These are phyloP conservation scores for Antennarius maculatus DNA, from an alignment of 2,797 vertebrate species.

Conservation along the genomic window DNA sequence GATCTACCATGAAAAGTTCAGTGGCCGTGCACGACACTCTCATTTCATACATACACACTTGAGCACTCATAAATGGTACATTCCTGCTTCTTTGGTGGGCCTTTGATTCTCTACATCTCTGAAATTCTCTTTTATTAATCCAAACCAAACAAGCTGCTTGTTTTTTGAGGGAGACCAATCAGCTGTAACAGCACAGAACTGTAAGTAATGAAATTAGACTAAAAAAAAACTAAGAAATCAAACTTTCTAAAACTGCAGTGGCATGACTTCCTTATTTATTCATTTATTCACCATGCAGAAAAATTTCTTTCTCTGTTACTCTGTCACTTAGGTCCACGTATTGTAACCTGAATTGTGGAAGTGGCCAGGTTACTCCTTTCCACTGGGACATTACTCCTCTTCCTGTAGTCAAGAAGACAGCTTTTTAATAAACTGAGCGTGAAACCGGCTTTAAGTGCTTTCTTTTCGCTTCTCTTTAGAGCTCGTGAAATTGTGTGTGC, in stretches of 20 bases:
- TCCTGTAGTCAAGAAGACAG: constrained; percentile 45
- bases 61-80: constrained; percentile 1
- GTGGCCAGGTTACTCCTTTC: constrained; percentile 28
- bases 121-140: constrained; percentile 15
- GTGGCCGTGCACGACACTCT: constrained; percentile 30
- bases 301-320: not conserved
- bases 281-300: not conserved
- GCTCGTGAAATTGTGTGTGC: constrained; percentile 52
- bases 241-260: constrained; percentile 1
- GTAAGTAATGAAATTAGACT: too few relatives aligned
- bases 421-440: constrained; percentile 69
- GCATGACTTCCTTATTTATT: not conserved
- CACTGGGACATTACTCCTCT: constrained; percentile 47
- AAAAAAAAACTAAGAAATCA: not conserved
- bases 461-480: constrained; percentile 66
- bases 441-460: constrained; percentile 66
- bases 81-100: not conserved
- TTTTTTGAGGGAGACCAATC: not conserved
- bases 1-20: constrained; percentile 37
- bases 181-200: not conserved
- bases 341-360: constrained; percentile 38
- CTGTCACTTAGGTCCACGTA: not conserved
- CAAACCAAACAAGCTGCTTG: not conserved
- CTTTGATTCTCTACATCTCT: constrained; percentile 1
- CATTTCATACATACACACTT: constrained; percentile 25